Percentiles rank a stretch among this genome's conserved stretches.
Evolutionary conservation across 2,113 vertebrate genomes (phyloP).

Genomic region (Cephalopholis sonnerati): DNA sequence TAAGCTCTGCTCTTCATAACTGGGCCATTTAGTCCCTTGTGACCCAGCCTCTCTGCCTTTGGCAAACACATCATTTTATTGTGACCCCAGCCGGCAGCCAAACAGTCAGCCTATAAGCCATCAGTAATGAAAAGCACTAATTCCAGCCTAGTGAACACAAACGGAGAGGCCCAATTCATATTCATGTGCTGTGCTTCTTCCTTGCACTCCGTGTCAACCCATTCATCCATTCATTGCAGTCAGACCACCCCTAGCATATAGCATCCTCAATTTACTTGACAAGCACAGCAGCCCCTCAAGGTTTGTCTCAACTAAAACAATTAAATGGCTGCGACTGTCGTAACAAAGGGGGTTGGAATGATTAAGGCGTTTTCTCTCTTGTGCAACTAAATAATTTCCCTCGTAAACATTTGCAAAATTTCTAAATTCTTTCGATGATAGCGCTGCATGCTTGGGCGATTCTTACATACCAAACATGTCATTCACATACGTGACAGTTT

Average conservation of each 20-base stretch:
- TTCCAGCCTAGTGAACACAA: constrained; percentile 75
- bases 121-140: constrained; percentile 84
- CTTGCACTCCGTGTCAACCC: constrained; percentile 62
- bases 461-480: constrained; percentile 26
- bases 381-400: constrained; percentile 4
- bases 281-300: constrained; percentile 50
- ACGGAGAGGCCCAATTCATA: constrained; percentile 66
- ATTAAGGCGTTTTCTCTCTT: constrained; percentile 9
- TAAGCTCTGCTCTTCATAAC: constrained; percentile 81
- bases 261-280: constrained; percentile 55
- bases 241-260: constrained; percentile 52
- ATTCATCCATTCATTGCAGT: constrained; percentile 69
- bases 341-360: not conserved
- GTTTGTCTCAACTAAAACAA: constrained; percentile 54
- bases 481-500: constrained; percentile 47
- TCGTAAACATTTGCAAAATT: constrained; percentile 9
- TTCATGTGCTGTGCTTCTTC: constrained; percentile 66
- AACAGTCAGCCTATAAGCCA: constrained; percentile 77
- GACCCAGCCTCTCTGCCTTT: constrained; percentile 78
- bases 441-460: not conserved
- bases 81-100: constrained; percentile 80
- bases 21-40: constrained; percentile 83
- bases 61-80: constrained; percentile 84
- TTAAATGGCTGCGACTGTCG: constrained; percentile 29
- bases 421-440: not conserved